phyloP scores from a whole-genome alignment of 2,113 vertebrate genomes.

The Oostethus manadensis region DNA sequence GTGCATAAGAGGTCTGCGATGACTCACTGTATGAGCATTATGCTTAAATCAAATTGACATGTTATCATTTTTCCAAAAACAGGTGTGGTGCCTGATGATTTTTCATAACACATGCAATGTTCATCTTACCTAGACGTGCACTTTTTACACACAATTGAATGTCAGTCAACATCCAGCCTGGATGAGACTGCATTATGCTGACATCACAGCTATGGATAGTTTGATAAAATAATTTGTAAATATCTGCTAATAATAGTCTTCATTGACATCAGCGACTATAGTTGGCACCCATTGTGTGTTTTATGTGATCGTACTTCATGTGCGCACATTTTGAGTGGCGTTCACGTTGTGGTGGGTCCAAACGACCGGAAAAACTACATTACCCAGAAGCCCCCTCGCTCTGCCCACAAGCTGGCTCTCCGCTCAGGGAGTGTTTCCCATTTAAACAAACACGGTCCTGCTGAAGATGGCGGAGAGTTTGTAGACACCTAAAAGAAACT shows the following conservation, averaged over 20 bases:
- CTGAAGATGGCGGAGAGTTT: constrained; percentile 81
- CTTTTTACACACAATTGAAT: neutral
- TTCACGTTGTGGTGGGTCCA: neutral
- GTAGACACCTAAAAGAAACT: constrained; percentile 72
- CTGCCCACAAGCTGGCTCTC: constrained; percentile 66
- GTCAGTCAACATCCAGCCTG: neutral
- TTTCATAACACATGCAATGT: too few species aligned
- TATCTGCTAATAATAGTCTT: constrained; percentile 54
- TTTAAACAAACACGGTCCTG: constrained; percentile 80
- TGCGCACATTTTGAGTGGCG: neutral
- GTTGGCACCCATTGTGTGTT: constrained; percentile 53
- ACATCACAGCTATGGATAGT: neutral
- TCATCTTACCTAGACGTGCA: neutral
- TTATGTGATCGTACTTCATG: constrained; percentile 68
- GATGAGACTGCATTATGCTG: neutral
- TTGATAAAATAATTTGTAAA: constrained; percentile 16
- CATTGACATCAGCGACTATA: constrained; percentile 46
- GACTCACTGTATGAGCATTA: constrained; percentile 1
- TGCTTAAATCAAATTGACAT: neutral
- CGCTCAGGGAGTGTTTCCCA: constrained; percentile 80
- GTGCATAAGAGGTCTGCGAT: neutral
- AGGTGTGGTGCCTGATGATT: too few species aligned
- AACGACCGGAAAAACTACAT: constrained; percentile 59
- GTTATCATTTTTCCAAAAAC: neutral
- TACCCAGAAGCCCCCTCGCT: constrained; percentile 62